Percentiles rank a stretch among this genome's conserved stretches.
phyloP scores from a whole-genome alignment of 2,888 invertebrate genomes.

The Catocala nupta region DNA sequence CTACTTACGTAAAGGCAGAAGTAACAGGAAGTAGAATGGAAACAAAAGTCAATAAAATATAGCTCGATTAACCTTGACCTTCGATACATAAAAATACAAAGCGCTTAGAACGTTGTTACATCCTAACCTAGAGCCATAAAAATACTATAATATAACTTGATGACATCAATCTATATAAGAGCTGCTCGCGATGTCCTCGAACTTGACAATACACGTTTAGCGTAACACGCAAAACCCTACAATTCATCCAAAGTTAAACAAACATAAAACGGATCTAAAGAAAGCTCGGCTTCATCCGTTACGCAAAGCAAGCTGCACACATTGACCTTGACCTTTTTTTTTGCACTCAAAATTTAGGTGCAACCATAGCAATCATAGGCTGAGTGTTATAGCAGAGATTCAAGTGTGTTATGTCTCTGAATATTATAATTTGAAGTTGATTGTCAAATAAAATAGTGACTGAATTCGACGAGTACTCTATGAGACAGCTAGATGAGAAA shows the following conservation, averaged over 20 bases:
- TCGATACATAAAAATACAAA: background rate
- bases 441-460: background rate
- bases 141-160: background rate
- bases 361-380: background rate
- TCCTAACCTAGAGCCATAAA: background rate
- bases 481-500: too few species aligned
- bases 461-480: too few species aligned
- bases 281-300: background rate
- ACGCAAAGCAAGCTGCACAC: conserved; percentile 1
- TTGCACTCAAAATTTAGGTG: conserved; percentile 11
- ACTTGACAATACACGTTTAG: background rate
- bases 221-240: background rate
- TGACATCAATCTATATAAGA: background rate
- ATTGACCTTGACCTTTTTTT: background rate
- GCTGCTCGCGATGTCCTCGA: conserved; percentile 11
- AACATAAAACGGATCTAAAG: background rate
- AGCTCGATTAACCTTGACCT: too few species aligned
- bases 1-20: too few species aligned
- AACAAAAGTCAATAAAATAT: too few species aligned
- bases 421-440: background rate
- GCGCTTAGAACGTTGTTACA: background rate
- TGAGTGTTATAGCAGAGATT: background rate
- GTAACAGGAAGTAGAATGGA: too few species aligned
- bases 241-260: background rate
- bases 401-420: background rate